Base-by-base conservation (phyloP, 2,888 invertebrate species). In the Operophtera brumata region DNA sequence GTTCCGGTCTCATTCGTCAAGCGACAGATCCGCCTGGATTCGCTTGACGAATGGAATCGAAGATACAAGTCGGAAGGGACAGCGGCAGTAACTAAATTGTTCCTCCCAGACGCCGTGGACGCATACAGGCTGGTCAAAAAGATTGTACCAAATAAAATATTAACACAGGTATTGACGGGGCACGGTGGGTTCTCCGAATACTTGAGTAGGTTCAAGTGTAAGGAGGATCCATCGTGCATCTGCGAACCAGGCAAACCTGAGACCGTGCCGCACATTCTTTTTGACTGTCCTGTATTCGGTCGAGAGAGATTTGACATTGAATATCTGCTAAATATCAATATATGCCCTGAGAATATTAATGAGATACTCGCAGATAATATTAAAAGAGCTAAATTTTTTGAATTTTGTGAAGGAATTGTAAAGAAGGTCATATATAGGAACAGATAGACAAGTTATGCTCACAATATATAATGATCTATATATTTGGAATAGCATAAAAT, bases 1-100 rank as follows among this genome's bases (percentile, higher is more conserved):
- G 47, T 47, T 20, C 58, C 58, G 0, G 10, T 48, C 1, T 58
- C 58, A 20, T 46, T 30, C 20, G 35, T 47, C 11, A 50, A 50
- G 26, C 35, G 50, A 6, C 26, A 50, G 10, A 50, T 47, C 0
- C 43, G 55, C 0, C 0, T 8, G 14, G 10, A 28, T 5, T 13
- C 42, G 13, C 45, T 49, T n/a, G 54, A 13, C 10, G n/a, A 34
- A 39, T 53, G 49, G 46, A 43, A 49, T 25, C 11, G 11, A 0
- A 32, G 48, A 5, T 57, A 57, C 14, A 10, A 8, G 9, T 4
- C 4, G 20, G 20, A 4, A 2, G 20, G 4, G 20, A 20, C 20
- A 3, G 20, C 20, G 4, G 20, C 26, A 0, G 13, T 20, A 0
- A 57, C 57, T 0, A 57, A 42, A 6, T 0, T 48, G 0, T 48